Conservation (phyloP, 2,113 vertebrate species). For the Ceyx melanurus region DNA sequence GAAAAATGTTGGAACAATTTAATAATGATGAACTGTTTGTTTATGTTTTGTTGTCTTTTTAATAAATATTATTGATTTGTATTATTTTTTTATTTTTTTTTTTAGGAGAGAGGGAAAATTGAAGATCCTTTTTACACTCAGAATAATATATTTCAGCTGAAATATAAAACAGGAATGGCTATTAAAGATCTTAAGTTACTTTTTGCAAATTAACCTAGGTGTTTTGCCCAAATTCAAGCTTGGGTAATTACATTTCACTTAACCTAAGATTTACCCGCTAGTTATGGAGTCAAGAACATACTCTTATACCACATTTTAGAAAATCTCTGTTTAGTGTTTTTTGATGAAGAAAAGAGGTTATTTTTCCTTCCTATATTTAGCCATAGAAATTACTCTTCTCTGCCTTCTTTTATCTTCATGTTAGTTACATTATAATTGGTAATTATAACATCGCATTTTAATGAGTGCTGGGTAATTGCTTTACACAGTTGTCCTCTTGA, state of each 20-base stretch:
- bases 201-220: not conserved
- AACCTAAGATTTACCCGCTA: not conserved
- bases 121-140: not conserved
- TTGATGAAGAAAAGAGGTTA: not conserved
- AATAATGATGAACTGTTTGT: conserved; percentile 21
- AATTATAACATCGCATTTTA: not conserved
- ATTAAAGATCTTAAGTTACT: not conserved
- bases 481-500: not conserved
- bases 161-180: not conserved
- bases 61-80: not conserved
- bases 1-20: conserved; percentile 9
- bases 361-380: not conserved
- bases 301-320: not conserved
- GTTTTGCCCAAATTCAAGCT: not conserved
- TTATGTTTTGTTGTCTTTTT: not conserved
- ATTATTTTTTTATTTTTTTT: not conserved
- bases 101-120: not conserved
- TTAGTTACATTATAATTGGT: not conserved
- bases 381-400: not conserved
- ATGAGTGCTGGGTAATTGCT: not conserved
- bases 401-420: not conserved
- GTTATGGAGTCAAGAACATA: not conserved
- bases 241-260: not conserved
- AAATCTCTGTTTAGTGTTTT: not conserved
- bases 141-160: not conserved